Conservation (phyloP, 2,113 vertebrate genomes). For the Sylvilagus bachmani region DNA sequence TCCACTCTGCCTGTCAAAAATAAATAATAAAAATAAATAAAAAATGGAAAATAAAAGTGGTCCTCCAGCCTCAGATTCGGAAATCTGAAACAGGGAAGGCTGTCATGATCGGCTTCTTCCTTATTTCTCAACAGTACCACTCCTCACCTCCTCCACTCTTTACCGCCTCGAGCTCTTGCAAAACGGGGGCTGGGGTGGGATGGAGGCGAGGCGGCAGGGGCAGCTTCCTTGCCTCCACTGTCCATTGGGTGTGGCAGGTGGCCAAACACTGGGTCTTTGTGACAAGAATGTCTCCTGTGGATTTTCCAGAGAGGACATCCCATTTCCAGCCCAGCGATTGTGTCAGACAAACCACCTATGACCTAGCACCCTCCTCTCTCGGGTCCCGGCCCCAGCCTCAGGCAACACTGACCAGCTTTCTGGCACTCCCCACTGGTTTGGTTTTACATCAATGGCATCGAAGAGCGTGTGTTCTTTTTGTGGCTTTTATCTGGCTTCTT, state of each 20-base stretch:
- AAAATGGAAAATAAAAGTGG: no score
- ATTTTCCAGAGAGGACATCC: background rate
- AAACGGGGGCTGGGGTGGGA: background rate
- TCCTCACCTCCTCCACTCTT: background rate
- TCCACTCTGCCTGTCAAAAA: no score
- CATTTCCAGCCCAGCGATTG: background rate
- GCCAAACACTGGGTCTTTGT: background rate
- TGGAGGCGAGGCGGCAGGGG: background rate
- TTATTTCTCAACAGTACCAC: background rate
- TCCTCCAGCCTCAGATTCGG: background rate
- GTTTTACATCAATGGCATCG: slow-evolving; percentile 1
- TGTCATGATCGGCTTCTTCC: background rate
- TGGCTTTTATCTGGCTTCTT: background rate
- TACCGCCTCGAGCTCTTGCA: background rate
- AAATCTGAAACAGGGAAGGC: background rate
- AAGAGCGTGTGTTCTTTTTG: background rate
- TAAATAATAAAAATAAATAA: no score
- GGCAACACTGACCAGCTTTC: background rate
- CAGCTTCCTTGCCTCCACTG: background rate
- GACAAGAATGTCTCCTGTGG: background rate
- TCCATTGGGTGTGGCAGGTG: background rate
- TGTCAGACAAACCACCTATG: background rate
- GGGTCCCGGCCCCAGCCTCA: no score
- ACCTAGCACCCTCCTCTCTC: background rate
- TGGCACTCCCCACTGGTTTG: background rate